phyloP scores from a whole-genome alignment of 2,113 vertebrate species.

The Pomatostomus ruficeps region DNA sequence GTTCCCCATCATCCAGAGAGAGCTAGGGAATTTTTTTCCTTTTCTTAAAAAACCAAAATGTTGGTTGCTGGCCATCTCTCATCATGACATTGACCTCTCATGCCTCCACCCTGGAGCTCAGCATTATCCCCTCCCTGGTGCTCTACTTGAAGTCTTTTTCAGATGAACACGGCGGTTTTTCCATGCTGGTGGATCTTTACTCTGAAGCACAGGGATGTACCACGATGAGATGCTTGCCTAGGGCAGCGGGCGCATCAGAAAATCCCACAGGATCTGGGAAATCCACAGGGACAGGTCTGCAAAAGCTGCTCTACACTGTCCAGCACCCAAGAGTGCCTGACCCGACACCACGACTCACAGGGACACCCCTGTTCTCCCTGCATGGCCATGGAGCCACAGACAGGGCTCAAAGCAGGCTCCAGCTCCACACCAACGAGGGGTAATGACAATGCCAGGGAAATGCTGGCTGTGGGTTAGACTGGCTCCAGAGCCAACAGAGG shows the following conservation, averaged over 20 bases:
- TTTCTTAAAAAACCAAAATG: not conserved
- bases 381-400: rapidly evolving
- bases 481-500: not conserved
- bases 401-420: not conserved
- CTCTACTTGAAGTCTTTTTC: not conserved
- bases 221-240: rapidly evolving
- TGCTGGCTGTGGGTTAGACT: not conserved
- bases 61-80: not conserved
- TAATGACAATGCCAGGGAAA: not conserved
- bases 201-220: not conserved
- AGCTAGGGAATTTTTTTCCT: not conserved
- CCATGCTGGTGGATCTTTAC: not conserved
- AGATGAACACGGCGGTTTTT: rapidly evolving
- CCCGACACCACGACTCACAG: not conserved
- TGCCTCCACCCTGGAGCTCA: not conserved
- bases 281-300: not conserved
- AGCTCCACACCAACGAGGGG: rapidly evolving
- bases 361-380: not conserved
- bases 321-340: not conserved
- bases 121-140: not conserved
- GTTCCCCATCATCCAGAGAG: not conserved
- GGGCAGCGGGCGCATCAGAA: not conserved
- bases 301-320: not conserved
- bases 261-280: not conserved
- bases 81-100: not conserved